Evolutionary conservation across 1,140 invertebrate species (phyloP), one percentile per base, ranked within the genome.

Genomic region (Brachionus sp.): DNA sequence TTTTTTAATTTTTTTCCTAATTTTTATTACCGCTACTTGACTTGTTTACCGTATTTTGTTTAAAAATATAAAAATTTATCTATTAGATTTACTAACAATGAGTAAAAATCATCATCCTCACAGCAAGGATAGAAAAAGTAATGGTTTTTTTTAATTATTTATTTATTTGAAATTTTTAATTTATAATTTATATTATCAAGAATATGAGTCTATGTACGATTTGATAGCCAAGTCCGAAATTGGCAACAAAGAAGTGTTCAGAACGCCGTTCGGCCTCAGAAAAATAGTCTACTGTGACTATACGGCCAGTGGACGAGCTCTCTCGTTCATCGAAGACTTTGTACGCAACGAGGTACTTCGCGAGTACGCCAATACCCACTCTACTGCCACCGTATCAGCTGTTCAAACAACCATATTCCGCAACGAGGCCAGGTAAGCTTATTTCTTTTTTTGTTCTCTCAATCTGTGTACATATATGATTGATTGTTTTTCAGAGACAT

Each of bases 261-360:
- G 33, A 25, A 66, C 50, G 19, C 77, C 77, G 16, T 80, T 80
- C 42, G 77, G 77, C 10, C 9, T 42, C 2, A 80, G 77, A 44
- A 75, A 75, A 78, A 35, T 78, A 62, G 46, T 86, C n/a, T 88
- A 87, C 80, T 78, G 86, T 57, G 87, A 88, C 82, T 88, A 87
- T 77, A 86, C 85, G 16, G 87, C 87, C 7, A 87, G 86, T 42
- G 87, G 87, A 83, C 86, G 85, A 86, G 92, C 93, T 0, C 86
- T 97, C 50, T 92, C 93, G 62, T 96, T 95, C 89, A 92, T 97
- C 77, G 95, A 97, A 88, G 93, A 95, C 85, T 96, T 94, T 86
- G 92, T 97, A 33, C 86, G 90, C 19, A 91, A 92, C 84, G 92
- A 95, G 86, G 94, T 96, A 1, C 88, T 96, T 50, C 93, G 94